Evolutionary conservation across 1,140 invertebrate genomes (phyloP).

Genomic region (Papilio machaon): DNA sequence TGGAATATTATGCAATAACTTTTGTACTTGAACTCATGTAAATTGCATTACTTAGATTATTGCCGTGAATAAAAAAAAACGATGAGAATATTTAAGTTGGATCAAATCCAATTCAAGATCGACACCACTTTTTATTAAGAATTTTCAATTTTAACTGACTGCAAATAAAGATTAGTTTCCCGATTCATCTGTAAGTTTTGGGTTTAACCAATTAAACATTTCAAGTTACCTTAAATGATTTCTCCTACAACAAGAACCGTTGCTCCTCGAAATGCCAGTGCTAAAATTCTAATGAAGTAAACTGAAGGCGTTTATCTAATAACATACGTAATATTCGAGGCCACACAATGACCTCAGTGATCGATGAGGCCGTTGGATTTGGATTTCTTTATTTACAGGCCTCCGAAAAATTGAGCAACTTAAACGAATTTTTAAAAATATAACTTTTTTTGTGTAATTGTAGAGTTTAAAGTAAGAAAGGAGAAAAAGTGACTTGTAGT

Average conservation of each 20-base stretch:
- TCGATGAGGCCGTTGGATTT: constrained; percentile 12
- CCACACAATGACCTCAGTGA: constrained; percentile 21
- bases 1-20: neutral
- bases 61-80: neutral
- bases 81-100: neutral
- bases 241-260: constrained; percentile 20
- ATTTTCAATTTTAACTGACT: too few species aligned
- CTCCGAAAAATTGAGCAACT: neutral
- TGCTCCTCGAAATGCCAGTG: neutral
- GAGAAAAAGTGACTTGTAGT: neutral
- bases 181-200: neutral
- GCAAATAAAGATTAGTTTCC: neutral
- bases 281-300: constrained; percentile 16
- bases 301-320: constrained; percentile 16
- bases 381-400: constrained; percentile 13
- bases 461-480: neutral
- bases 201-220: neutral
- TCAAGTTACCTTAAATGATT: constrained; percentile 32
- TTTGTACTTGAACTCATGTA: neutral
- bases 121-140: neutral
- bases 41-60: neutral
- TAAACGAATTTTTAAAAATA: neutral
- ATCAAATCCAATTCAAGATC: neutral
- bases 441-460: neutral
- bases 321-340: constrained; percentile 10